A percentile compares a stretch with the other conserved stretches of the same genome.
Conservation (phyloP, 1,140 invertebrate genomes). For the Bombus impatiens region DNA sequence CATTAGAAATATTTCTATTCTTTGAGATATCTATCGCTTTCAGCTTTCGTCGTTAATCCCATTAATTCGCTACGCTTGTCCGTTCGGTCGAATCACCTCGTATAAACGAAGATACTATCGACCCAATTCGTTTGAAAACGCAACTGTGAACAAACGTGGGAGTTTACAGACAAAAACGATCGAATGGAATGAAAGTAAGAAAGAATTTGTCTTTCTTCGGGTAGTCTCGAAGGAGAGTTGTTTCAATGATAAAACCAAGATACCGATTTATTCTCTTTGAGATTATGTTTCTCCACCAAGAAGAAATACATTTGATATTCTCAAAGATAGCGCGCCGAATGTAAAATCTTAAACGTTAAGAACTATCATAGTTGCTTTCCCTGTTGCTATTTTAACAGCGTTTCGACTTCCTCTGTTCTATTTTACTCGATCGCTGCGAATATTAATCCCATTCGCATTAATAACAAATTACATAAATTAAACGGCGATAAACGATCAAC, state of each 20-base stretch:
- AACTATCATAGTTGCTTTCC: too few relatives aligned
- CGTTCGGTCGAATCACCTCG: background rate
- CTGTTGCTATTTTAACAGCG: too few relatives aligned
- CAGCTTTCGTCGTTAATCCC: background rate
- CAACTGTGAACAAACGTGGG: too few relatives aligned
- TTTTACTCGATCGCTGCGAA: too few relatives aligned
- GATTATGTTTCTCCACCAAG: background rate
- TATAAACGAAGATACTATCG: background rate
- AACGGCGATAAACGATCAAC: too few relatives aligned
- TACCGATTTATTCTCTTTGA: background rate
- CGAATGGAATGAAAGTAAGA: background rate
- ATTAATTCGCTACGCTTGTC: background rate
- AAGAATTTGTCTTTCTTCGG: background rate
- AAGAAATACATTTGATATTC: background rate
- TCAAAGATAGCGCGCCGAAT: too few relatives aligned
- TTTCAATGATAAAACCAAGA: background rate
- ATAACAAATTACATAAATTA: too few relatives aligned
- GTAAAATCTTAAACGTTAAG: background rate
- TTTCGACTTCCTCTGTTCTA: too few relatives aligned
- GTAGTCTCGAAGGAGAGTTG: accelerated
- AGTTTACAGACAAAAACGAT: background rate
- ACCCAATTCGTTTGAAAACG: too few relatives aligned
- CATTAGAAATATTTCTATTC: background rate
- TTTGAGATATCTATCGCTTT: background rate
- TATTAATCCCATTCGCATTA: too few relatives aligned